Evolutionary conservation across 37 sponge, comb jelly and placozoan genomes (phyloP).

Genomic region (Ianthella basta): DNA sequence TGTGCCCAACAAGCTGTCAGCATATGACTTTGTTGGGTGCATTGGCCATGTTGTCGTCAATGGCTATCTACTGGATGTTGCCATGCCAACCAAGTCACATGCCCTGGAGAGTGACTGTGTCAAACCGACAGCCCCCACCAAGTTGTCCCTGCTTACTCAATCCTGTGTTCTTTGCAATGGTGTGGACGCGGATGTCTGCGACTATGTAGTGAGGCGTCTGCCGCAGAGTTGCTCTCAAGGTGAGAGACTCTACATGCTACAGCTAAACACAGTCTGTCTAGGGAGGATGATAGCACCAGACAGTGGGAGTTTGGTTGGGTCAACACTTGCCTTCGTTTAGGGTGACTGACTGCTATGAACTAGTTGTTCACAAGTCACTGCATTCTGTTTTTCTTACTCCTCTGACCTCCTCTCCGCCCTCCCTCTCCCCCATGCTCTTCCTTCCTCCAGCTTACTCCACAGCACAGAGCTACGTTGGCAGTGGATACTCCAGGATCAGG

Average conservation of each 20-base stretch:
- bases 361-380: too few species aligned
- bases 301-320: too few species aligned
- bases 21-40: constrained; percentile 20
- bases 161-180: not conserved
- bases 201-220: not conserved
- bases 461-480: not conserved
- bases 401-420: too few species aligned
- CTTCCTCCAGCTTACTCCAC: not conserved
- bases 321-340: too few species aligned
- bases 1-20: not conserved
- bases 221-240: not conserved
- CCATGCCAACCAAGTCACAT: not conserved
- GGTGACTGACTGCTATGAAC: too few species aligned
- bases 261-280: too few species aligned
- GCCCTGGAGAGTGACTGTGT: not conserved
- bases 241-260: not conserved
- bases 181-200: not conserved
- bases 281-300: too few species aligned
- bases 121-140: not conserved
- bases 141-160: not conserved
- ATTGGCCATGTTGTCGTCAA: constrained; percentile 14
- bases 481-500: not conserved
- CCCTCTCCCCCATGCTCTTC: too few species aligned
- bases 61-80: not conserved
- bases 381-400: too few species aligned